Evolutionary conservation across 2,888 invertebrate genomes (phyloP).

Genomic region (Torymus auratus): DNA sequence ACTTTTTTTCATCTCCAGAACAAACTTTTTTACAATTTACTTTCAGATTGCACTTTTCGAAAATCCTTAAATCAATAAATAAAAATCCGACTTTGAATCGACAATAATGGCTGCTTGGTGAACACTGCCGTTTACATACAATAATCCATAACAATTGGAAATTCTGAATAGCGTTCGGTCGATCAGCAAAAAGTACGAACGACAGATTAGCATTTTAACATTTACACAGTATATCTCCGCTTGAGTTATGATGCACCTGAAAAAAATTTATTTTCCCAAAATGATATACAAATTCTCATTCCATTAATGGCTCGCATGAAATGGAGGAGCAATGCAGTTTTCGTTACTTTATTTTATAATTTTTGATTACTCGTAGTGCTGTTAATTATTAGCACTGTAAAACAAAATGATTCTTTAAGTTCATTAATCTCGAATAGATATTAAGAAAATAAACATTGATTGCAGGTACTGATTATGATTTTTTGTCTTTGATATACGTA

Average conservation of each 20-base stretch:
- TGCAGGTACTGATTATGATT: no score
- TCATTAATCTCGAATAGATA: no score
- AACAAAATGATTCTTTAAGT: no score
- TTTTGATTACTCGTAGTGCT: background rate
- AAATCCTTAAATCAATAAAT: constrained; percentile 53
- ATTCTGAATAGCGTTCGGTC: constrained; percentile 42
- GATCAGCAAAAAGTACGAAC: constrained; percentile 47
- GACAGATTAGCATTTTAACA: constrained; percentile 54
- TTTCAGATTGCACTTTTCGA: constrained; percentile 61
- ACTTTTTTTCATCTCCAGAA: constrained; percentile 46
- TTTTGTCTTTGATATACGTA: no score
- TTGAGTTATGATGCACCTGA: constrained; percentile 40
- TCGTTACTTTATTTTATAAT: constrained; percentile 34
- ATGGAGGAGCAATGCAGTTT: constrained; percentile 14
- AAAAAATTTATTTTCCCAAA: constrained; percentile 17
- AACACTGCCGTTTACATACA: constrained; percentile 50
- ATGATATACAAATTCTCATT: constrained; percentile 15
- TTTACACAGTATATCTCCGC: constrained; percentile 57
- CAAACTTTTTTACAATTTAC: constrained; percentile 60
- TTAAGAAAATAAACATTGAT: no score
- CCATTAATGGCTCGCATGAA: background rate
- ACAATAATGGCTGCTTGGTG: constrained; percentile 48
- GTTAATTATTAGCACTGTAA: no score
- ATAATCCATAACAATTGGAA: constrained; percentile 52
- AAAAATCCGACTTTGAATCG: constrained; percentile 45